These are phyloP conservation scores for Synodontis membranacea DNA, from an alignment of 2,113 vertebrate genomes.

Conservation along the genomic window DNA sequence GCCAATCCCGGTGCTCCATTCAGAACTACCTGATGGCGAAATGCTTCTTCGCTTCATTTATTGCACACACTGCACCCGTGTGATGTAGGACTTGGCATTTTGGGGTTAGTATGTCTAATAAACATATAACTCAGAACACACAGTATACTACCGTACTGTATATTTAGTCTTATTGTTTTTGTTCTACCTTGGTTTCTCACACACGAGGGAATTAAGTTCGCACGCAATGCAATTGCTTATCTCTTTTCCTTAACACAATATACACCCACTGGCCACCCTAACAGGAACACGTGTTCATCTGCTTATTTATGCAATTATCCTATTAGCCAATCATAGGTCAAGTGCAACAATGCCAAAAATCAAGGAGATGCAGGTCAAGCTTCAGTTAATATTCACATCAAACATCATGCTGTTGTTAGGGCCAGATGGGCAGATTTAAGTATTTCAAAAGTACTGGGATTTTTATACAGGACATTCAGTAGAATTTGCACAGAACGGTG, in stretches of 20 bases:
- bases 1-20: background rate
- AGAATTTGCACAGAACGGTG: background rate
- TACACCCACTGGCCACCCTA: background rate
- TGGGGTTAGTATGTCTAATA: background rate
- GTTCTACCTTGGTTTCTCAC: background rate
- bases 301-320: background rate
- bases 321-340: background rate
- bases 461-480: background rate
- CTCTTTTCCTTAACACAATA: background rate
- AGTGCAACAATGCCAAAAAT: background rate
- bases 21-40: background rate
- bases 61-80: background rate
- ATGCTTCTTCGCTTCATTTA: background rate
- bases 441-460: background rate
- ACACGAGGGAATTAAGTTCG: background rate
- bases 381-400: background rate
- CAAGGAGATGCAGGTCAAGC: background rate
- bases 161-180: background rate
- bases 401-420: background rate
- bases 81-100: background rate
- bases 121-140: background rate
- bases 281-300: background rate
- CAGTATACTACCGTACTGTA: background rate
- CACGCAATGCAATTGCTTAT: background rate
- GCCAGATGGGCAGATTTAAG: background rate